These are phyloP conservation scores for Ciona savignyi DNA, from an alignment of 23 tunicate genomes.

Conservation along the genomic window DNA sequence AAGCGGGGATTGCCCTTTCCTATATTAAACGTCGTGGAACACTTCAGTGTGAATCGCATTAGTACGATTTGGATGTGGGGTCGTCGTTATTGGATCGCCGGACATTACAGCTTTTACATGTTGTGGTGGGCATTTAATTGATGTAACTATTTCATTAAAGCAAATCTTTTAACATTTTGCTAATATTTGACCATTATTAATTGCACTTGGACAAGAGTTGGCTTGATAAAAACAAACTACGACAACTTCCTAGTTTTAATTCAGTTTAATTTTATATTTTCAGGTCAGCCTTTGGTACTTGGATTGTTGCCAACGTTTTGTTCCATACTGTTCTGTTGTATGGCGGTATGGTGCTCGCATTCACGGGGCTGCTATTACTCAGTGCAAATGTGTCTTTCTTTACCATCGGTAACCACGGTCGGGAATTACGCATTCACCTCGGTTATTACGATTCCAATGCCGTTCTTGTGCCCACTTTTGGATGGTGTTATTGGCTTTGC, in stretches of 20 bases:
- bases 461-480: slow-evolving; percentile 29
- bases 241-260: too few relatives aligned
- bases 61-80: slow-evolving; percentile 68
- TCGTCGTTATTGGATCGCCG: slow-evolving; percentile 81
- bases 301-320: slow-evolving; percentile 57
- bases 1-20: slow-evolving; percentile 73
- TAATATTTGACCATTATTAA: background rate
- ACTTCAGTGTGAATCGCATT: slow-evolving; percentile 40
- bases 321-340: slow-evolving; percentile 49
- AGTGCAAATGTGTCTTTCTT: slow-evolving; percentile 52
- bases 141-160: background rate
- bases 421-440: slow-evolving; percentile 26
- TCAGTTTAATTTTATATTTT: too few relatives aligned
- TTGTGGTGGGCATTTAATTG: slow-evolving; percentile 42
- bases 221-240: too few relatives aligned
- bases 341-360: slow-evolving; percentile 49
- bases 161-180: background rate
- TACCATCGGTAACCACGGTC: slow-evolving; percentile 32
- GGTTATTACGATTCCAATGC: slow-evolving; percentile 48
- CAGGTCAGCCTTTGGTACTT: slow-evolving; percentile 84
- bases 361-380: slow-evolving; percentile 64
- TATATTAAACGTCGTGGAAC: slow-evolving; percentile 70
- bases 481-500: slow-evolving; percentile 92
- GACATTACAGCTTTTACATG: slow-evolving; percentile 59
- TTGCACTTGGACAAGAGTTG: too few relatives aligned